phyloP scores from a whole-genome alignment of 2,113 vertebrate species.

The Strix aluco region DNA sequence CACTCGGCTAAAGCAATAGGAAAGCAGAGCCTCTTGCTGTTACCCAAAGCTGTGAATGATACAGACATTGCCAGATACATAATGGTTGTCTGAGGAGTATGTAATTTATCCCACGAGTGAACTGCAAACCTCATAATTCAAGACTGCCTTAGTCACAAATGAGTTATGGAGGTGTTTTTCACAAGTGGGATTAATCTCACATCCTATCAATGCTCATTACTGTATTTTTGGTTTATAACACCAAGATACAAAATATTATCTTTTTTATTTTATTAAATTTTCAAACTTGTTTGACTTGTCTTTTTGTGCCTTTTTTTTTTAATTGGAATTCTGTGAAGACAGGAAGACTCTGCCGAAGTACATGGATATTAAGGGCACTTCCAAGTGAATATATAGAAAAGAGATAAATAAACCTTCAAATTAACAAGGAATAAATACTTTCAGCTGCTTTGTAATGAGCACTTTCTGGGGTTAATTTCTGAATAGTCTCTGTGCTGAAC shows the following conservation, averaged over 20 bases:
- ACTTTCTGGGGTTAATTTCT: neutral
- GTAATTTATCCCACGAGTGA: conserved; percentile 60
- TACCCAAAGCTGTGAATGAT: conserved; percentile 42
- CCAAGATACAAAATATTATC: neutral
- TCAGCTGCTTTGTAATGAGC: neutral
- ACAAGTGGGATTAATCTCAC: conserved; percentile 41
- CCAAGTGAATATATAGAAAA: neutral
- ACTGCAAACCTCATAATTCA: conserved; percentile 47
- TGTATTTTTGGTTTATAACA: conserved; percentile 11
- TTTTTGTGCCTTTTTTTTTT: neutral
- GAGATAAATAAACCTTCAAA: neutral
- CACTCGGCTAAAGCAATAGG: conserved; percentile 24
- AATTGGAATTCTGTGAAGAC: neutral
- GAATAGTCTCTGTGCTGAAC: neutral
- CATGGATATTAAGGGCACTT: neutral
- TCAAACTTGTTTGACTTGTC: neutral
- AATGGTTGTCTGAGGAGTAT: conserved; percentile 33
- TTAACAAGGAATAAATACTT: conserved; percentile 1
- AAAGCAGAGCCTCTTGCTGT: conserved; percentile 53
- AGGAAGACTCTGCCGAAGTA: neutral
- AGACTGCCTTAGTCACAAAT: conserved; percentile 33
- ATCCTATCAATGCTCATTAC: conserved; percentile 27
- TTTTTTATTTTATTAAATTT: conserved; percentile 30
- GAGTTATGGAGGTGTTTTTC: conserved; percentile 54
- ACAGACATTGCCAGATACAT: conserved; percentile 57